Evolutionary conservation across 2,797 vertebrate genomes (phyloP).

Genomic region (Cossypha niveicapilla): DNA sequence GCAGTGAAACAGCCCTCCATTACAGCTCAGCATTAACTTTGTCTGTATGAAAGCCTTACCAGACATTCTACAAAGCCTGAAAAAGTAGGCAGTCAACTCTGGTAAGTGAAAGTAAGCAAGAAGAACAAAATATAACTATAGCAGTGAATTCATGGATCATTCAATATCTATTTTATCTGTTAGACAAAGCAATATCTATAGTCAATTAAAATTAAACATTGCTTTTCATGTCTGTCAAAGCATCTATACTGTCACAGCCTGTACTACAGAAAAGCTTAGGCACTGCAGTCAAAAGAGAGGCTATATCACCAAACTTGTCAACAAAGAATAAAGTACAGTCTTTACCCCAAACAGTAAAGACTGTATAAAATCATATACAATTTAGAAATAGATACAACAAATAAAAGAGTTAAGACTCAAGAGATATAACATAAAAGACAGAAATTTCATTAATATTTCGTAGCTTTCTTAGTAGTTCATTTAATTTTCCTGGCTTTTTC

Average conservation of each 20-base stretch:
- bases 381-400: neutral
- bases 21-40: neutral
- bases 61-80: neutral
- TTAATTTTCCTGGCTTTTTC: neutral
- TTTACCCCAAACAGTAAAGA: neutral
- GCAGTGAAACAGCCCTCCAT: neutral
- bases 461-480: neutral
- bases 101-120: neutral
- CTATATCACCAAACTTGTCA: neutral
- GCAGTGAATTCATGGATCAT: neutral
- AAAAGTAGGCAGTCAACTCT: neutral
- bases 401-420: neutral
- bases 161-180: neutral
- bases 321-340: neutral
- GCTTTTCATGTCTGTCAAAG: neutral
- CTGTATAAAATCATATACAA: neutral
- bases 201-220: neutral
- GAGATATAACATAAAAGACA: neutral
- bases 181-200: neutral
- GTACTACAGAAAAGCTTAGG: neutral
- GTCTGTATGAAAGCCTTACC: neutral
- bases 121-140: neutral
- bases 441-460: neutral
- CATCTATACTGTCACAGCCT: neutral
- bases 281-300: neutral